Percentiles rank a stretch among this genome's conserved stretches.
phyloP scores from a whole-genome alignment of 2,888 invertebrate species.

The Ennomos fuscantarius region DNA sequence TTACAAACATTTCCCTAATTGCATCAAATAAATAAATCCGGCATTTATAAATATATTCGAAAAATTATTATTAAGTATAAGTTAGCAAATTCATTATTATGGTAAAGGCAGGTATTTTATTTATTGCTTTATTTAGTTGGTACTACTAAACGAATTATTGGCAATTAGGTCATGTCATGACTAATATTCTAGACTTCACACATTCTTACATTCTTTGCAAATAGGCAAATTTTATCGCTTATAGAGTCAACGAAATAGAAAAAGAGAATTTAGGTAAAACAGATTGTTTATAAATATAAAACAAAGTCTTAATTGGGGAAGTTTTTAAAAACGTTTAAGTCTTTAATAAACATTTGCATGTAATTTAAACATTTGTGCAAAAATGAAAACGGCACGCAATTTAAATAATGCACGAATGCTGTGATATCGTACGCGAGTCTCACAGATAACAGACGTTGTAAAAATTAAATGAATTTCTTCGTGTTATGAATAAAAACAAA shows the following conservation, averaged over 20 bases:
- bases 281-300: constrained; percentile 16
- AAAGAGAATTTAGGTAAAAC: constrained; percentile 40
- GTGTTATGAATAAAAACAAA: constrained; percentile 30
- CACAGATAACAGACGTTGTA: constrained; percentile 21
- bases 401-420: constrained; percentile 17
- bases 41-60: constrained; percentile 64
- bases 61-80: constrained; percentile 35
- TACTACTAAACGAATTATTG: constrained; percentile 38
- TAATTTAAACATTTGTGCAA: constrained; percentile 18
- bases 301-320: constrained; percentile 21
- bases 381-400: constrained; percentile 6
- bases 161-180: constrained; percentile 57
- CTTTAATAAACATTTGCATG: constrained; percentile 11
- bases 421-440: constrained; percentile 20
- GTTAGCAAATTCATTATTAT: constrained; percentile 38
- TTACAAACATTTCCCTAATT: constrained; percentile 82
- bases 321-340: constrained; percentile 13
- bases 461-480: constrained; percentile 24
- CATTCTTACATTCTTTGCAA: constrained; percentile 55
- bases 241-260: constrained; percentile 53
- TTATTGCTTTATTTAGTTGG: constrained; percentile 47
- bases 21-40: constrained; percentile 53
- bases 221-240: constrained; percentile 50
- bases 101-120: constrained; percentile 46
- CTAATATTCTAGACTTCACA: constrained; percentile 48